These are phyloP conservation scores for Pammene aurita DNA, from an alignment of 2,888 invertebrate species.

Conservation along the genomic window DNA sequence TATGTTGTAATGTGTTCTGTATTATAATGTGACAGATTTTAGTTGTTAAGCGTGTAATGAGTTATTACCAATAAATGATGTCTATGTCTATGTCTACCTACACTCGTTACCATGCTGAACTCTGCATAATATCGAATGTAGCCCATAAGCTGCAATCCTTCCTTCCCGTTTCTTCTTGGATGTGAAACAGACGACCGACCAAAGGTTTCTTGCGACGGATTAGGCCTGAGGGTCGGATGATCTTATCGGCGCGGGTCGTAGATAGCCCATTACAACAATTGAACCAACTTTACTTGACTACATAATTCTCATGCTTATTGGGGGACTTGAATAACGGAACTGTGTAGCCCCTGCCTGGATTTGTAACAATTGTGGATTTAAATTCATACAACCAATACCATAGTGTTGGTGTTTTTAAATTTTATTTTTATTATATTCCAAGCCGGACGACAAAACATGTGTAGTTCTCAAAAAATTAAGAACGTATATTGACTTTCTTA, in stretches of 20 bases:
- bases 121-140: neutral
- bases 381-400: too few species aligned
- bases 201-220: slow-evolving; percentile 22
- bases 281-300: slow-evolving; percentile 11
- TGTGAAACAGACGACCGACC: neutral
- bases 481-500: too few species aligned
- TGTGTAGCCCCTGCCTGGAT: neutral
- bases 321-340: neutral
- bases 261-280: slow-evolving; percentile 15
- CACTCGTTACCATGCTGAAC: too few species aligned
- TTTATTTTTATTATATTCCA: too few species aligned
- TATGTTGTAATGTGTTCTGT: too few species aligned
- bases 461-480: too few species aligned
- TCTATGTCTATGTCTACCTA: too few species aligned
- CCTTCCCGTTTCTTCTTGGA: neutral
- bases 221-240: slow-evolving; percentile 27
- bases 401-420: too few species aligned
- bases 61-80: too few species aligned
- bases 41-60: too few species aligned
- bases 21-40: too few species aligned
- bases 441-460: too few species aligned
- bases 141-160: slow-evolving; percentile 2
- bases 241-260: slow-evolving; percentile 21
- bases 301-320: neutral
- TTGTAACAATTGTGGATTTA: neutral